phyloP scores from a whole-genome alignment of 2,797 vertebrate genomes.

The Gambelia wislizenii region DNA sequence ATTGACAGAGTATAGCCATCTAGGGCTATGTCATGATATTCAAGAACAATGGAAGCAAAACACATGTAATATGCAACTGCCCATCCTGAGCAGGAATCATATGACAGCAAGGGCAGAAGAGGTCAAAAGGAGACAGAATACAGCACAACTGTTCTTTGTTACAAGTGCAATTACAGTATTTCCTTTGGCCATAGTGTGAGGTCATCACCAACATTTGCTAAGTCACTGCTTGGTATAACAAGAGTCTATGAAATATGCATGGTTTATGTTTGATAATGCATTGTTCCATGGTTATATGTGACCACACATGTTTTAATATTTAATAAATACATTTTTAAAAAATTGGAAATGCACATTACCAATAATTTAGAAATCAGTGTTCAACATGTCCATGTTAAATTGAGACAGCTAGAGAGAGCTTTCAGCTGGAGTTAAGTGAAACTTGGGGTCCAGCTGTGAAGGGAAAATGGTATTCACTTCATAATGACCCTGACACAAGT shows the following conservation, averaged over 20 bases:
- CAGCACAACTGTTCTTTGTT: background rate
- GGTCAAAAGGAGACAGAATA: background rate
- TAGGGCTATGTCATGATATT: background rate
- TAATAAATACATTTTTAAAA: background rate
- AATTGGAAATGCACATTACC: background rate
- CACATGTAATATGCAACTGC: too few species aligned
- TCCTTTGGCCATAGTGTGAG: background rate
- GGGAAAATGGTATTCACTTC: too few species aligned
- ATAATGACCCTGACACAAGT: background rate
- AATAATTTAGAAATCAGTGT: background rate
- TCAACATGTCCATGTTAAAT: background rate
- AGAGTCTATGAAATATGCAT: background rate
- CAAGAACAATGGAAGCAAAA: background rate
- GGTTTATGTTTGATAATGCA: background rate
- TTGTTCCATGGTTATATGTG: background rate
- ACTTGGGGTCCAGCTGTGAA: background rate
- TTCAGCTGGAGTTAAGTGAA: background rate
- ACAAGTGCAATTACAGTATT: background rate
- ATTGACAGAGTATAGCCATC: background rate
- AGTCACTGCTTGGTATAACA: background rate
- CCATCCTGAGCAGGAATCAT: background rate
- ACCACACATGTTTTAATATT: background rate
- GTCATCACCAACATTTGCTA: background rate
- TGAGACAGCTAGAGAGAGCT: background rate
- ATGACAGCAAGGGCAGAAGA: background rate